Base-by-base conservation (phyloP, 2,888 invertebrate species). In the Patella pellucida region DNA sequence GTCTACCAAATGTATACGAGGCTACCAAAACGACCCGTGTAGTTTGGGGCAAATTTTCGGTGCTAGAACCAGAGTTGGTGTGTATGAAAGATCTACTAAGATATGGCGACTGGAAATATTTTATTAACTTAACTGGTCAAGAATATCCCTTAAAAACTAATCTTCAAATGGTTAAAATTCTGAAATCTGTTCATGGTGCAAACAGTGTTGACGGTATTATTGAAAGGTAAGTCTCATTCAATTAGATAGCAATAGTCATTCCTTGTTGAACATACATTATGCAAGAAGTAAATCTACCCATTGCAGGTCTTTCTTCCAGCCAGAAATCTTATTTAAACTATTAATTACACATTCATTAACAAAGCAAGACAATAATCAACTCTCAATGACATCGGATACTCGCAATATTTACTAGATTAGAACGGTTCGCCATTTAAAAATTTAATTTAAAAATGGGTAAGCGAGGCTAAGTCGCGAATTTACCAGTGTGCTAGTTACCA, bases 71-170 rank as follows among this genome's bases (percentile, higher is more conserved):
- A 5, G 73, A 73, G 31, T 52, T 73, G 16, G 27, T 73, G 9
- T 73, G 73, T 52, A 73, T 73, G 73, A 23, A 7, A 52, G 73
- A 73, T 31, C 19, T 73, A 62, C 67, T 67, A 19, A 67, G 51
- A n/a, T 62, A 62, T 31, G 23, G 12, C 3, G 72, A 67, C 19
- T 72, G 72, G 72, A 72, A 62, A 72, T 72, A 72, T 72, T 72
- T 72, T 19, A 72, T 72, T 15, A 72, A 72, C 50, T 62, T 72
- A 19, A 72, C 72, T 1, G 72, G 72, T 14, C 72, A 72, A 23
- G 72, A 72, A 67, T 72, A 51, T 50, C 72, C 72, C 12, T 50
- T 72, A 23, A 72, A 72, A 62, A 72, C 72, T 31, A 72, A 72
- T 67, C 50, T 67, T n/a, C 62, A 72, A 50, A 72, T 72, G 41